Evolutionary conservation across 2,888 invertebrate species (phyloP).

Genomic region (Sminthurides aquaticus): DNA sequence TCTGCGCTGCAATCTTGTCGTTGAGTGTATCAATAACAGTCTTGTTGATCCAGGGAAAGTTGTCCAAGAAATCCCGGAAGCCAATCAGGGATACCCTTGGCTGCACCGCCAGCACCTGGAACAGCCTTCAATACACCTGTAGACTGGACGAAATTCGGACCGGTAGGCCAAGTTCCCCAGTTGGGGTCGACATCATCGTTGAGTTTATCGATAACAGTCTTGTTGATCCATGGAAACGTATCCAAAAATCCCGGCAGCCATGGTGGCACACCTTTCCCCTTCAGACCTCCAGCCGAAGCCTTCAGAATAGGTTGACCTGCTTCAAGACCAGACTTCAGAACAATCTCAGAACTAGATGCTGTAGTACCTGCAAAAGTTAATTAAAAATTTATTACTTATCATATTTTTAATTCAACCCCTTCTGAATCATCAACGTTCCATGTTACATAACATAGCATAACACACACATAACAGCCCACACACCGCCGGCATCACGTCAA

Average conservation of each 20-base stretch:
- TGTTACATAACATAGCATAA: too few relatives aligned
- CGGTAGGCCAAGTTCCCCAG: neutral
- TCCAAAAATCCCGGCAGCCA: neutral
- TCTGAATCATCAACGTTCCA: too few relatives aligned
- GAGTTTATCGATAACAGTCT: neutral
- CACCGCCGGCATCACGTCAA: too few relatives aligned
- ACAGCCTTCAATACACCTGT: neutral
- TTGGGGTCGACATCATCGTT: neutral
- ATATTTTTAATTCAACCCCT: too few relatives aligned
- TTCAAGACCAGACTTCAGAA: too few relatives aligned
- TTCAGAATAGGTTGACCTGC: too few relatives aligned
- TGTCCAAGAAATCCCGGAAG: neutral
- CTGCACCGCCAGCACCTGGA: neutral
- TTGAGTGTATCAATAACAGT: neutral
- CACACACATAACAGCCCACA: too few relatives aligned
- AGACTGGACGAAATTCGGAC: neutral
- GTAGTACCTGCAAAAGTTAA: too few relatives aligned
- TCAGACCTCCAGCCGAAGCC: neutral
- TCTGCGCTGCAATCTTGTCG: neutral
- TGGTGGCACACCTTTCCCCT: neutral
- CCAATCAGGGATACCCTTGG: neutral
- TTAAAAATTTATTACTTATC: too few relatives aligned
- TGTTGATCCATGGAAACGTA: constrained; percentile 1
- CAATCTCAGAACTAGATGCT: too few relatives aligned
- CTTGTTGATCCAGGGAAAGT: constrained; percentile 1